phyloP scores from a whole-genome alignment of 2,113 vertebrate genomes.

The Mirounga angustirostris region DNA sequence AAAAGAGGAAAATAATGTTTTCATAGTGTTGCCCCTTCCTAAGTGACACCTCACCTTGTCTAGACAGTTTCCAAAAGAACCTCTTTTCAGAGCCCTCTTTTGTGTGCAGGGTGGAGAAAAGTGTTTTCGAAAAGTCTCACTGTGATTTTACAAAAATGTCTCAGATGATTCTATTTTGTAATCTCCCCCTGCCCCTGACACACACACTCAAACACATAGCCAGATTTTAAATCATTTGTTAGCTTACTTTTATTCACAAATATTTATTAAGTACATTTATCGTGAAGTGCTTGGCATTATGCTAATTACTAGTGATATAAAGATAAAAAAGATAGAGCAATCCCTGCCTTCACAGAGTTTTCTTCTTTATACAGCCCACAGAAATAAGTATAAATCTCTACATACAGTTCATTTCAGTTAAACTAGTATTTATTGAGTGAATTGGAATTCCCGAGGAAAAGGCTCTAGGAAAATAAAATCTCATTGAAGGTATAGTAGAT shows the following conservation, averaged over 20 bases:
- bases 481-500: neutral
- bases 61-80: constrained; percentile 30
- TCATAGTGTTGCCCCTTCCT: neutral
- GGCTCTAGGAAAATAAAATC: neutral
- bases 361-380: neutral
- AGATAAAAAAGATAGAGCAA: neutral
- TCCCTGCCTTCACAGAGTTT: neutral
- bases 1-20: constrained; percentile 57
- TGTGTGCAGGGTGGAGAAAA: neutral
- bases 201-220: neutral
- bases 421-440: neutral
- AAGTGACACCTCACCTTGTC: constrained; percentile 48
- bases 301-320: neutral
- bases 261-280: neutral
- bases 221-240: constrained; percentile 31
- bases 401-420: neutral
- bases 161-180: constrained; percentile 25
- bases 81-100: constrained; percentile 1
- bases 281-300: neutral
- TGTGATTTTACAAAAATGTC: constrained; percentile 17
- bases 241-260: constrained; percentile 32
- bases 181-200: neutral
- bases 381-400: constrained; percentile 14
- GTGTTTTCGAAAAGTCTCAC: constrained; percentile 37
- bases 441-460: neutral